Evolutionary conservation across 2,888 invertebrate species (phyloP).

Genomic region (Lypha dubia): DNA sequence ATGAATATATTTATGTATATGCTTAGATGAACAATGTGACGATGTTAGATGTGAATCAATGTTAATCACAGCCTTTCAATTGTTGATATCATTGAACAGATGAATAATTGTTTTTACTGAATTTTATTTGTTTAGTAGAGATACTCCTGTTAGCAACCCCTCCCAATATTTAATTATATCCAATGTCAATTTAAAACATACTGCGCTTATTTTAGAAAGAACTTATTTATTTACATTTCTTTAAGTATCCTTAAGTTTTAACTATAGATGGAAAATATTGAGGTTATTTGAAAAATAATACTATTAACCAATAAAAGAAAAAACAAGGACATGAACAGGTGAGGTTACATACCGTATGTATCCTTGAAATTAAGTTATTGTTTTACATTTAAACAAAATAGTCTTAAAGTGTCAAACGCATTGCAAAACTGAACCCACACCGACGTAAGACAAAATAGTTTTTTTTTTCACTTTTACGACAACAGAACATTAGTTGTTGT

Average conservation of each 20-base stretch:
- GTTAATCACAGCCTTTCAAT: constrained; percentile 57
- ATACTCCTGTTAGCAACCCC: background rate
- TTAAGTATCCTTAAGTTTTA: background rate
- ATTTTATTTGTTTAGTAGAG: constrained; percentile 20
- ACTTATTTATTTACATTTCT: background rate
- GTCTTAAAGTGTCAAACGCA: too few species aligned
- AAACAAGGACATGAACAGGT: too few species aligned
- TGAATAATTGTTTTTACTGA: constrained; percentile 56
- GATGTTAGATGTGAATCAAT: constrained; percentile 33
- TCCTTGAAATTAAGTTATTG: too few species aligned
- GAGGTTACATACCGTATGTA: too few species aligned
- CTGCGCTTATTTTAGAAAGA: background rate
- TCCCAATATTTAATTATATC: constrained; percentile 8
- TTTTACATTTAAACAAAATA: too few species aligned
- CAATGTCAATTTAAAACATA: constrained; percentile 10
- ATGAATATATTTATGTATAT: background rate
- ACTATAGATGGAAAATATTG: background rate
- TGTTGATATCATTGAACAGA: constrained; percentile 53
- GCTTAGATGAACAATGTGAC: constrained; percentile 8
- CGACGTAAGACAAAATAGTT: too few species aligned
- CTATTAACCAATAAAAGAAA: too few species aligned
- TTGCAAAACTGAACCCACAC: too few species aligned
- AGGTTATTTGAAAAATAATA: background rate
- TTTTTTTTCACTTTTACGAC: too few species aligned
- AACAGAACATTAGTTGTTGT: too few species aligned